Evolutionary conservation across 2,888 invertebrate species (phyloP).

Genomic region (Lasioglossum vierecki): DNA sequence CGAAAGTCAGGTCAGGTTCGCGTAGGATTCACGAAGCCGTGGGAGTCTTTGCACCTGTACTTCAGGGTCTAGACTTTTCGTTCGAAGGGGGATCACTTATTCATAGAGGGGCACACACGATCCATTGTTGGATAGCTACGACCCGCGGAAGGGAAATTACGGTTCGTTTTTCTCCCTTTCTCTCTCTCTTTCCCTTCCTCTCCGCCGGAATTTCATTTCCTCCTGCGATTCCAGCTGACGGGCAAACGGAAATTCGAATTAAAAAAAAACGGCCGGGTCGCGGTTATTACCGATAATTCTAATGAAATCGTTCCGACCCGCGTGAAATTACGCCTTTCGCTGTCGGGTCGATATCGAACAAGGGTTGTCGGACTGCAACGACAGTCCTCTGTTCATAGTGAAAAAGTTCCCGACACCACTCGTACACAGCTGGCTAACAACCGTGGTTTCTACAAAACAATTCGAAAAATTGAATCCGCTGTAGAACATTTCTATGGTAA

Average conservation of each 20-base stretch:
- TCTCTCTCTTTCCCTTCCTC: not conserved
- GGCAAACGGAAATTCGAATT: slow-evolving; percentile 2
- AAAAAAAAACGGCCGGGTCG: not conserved
- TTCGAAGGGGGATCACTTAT: slow-evolving; percentile 73
- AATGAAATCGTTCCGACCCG: not conserved
- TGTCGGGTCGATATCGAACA: not conserved
- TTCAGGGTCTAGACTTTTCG: slow-evolving; percentile 69
- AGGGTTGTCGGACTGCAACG: not conserved
- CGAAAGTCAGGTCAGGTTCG: slow-evolving; percentile 12
- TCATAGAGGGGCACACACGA: slow-evolving; percentile 66
- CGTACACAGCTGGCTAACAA: too few relatives aligned
- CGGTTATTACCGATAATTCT: slow-evolving; percentile 13
- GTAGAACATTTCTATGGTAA: too few relatives aligned
- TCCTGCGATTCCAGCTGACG: not conserved
- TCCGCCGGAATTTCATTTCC: slow-evolving; percentile 23
- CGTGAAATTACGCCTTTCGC: not conserved
- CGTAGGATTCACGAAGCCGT: slow-evolving; percentile 55
- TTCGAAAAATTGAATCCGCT: too few relatives aligned
- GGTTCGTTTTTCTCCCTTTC: slow-evolving; percentile 22
- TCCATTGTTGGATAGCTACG: slow-evolving; percentile 61
- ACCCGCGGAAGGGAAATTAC: slow-evolving; percentile 46
- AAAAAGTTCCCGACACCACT: not conserved
- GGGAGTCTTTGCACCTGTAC: slow-evolving; percentile 70
- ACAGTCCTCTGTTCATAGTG: not conserved
- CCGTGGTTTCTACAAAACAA: too few relatives aligned